phyloP scores from a whole-genome alignment of 2,113 vertebrate species.

The Egretta garzetta region DNA sequence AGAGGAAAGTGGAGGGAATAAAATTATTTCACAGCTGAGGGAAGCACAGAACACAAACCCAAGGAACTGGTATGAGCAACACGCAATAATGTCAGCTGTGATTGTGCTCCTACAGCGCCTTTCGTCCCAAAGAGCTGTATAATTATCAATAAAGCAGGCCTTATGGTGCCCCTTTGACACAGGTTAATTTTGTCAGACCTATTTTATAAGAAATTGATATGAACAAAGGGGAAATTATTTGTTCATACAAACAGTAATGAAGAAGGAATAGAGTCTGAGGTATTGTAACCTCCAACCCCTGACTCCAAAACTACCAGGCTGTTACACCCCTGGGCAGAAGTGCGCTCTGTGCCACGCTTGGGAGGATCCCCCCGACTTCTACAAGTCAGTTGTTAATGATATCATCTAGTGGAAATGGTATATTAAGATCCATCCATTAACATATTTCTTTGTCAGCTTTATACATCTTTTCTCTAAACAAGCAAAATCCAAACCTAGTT shows the following conservation, averaged over 20 bases:
- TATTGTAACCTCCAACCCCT: background rate
- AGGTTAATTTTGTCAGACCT: background rate
- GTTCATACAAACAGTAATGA: background rate
- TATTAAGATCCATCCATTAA: rapidly evolving
- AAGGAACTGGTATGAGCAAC: background rate
- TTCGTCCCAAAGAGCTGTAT: background rate
- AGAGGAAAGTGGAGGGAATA: conserved; percentile 2
- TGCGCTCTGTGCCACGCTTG: rapidly evolving
- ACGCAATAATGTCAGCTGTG: rapidly evolving
- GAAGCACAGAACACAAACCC: background rate
- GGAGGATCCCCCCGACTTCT: background rate
- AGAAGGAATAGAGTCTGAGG: background rate
- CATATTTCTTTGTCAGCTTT: background rate
- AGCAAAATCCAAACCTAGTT: background rate
- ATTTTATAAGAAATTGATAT: background rate
- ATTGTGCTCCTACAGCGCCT: rapidly evolving
- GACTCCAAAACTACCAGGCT: background rate
- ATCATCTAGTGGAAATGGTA: background rate
- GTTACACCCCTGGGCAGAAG: background rate
- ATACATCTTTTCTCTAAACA: background rate
- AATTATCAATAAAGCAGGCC: background rate
- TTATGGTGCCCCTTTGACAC: background rate
- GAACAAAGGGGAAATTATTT: background rate
- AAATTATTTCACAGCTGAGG: conserved; percentile 27
- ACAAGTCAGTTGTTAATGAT: background rate